Base-by-base conservation (phyloP, 2,113 vertebrate species). In the Oreocharis arfaki region DNA sequence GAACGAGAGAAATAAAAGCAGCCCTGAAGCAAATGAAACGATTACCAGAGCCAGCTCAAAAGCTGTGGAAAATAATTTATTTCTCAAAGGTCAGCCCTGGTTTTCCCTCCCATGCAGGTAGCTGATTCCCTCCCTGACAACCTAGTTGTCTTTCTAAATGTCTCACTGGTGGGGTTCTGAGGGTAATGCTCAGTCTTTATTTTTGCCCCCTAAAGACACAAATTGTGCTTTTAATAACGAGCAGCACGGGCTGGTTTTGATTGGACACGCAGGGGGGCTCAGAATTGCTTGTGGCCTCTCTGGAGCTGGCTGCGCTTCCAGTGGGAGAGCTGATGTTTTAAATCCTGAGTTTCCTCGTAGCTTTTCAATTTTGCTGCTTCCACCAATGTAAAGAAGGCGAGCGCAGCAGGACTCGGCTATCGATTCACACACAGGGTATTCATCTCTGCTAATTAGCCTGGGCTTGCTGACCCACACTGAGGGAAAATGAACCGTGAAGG, bases 141-240 rank as follows among this genome's bases (percentile, higher is more conserved):
- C 81, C 46, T 63, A 32, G 39, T 49, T 92, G 61, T 89, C 64
- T 84, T 95, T 90, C 70, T 78, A 91, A 96, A 92, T 85, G 37
- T 81, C 23, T 84, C 65, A 13, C 71, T 80, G n/a, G n/a, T n/a
- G n/a, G n/a, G n/a, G n/a, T n/a, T n/a, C n/a, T n/a, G 84, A 76
- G 41, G 57, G 69, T 47, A 89, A 74, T 24, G 4, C 78, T 53
- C 7, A 4, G 33, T 55, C 55, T 87, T 86, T 81, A 42, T 87
- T 88, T 78, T 32, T 17, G 15, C 44, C 55, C 69, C 27, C 33
- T 59, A 39, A 92, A 89, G 91, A 71, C 56, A 87, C 69, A 76
- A 96, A 95, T 92, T 87, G 68, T 83, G 73, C 67, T 90, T 90
- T 93, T 84, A 83, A 77, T 96, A 95, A 86, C 20, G 59, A 91